phyloP scores from a whole-genome alignment of 2,888 invertebrate genomes.

The Euproctis similis region DNA sequence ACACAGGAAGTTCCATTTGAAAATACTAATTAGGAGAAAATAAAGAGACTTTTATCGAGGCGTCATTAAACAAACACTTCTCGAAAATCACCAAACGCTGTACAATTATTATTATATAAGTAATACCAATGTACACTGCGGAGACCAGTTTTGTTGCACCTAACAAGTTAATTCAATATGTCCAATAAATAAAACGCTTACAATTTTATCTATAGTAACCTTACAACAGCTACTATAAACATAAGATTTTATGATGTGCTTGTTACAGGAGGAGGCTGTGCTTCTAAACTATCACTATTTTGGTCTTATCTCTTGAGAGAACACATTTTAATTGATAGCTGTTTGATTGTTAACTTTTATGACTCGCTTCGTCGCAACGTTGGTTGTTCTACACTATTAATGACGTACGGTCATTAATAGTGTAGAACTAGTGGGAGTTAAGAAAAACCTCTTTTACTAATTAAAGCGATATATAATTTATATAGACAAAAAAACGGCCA shows the following conservation, averaged over 20 bases:
- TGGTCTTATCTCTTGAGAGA: constrained; percentile 17
- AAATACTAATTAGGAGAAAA: too few species aligned
- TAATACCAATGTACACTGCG: constrained; percentile 16
- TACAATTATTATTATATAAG: constrained; percentile 14
- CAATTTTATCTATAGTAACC: constrained; percentile 46
- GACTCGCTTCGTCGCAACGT: constrained; percentile 8
- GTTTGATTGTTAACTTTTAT: constrained; percentile 17
- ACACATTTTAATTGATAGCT: constrained; percentile 19
- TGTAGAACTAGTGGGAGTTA: too few species aligned
- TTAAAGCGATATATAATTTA: too few species aligned
- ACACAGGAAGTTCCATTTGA: too few species aligned
- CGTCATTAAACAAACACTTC: too few species aligned
- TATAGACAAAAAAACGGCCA: too few species aligned
- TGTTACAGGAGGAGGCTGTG: too few species aligned
- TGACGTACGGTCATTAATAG: too few species aligned
- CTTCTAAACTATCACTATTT: constrained; percentile 15
- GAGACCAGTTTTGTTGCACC: constrained; percentile 16
- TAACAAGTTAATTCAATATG: constrained; percentile 23
- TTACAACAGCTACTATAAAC: constrained; percentile 37
- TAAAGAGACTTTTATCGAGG: too few species aligned
- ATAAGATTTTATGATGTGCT: constrained; percentile 30
- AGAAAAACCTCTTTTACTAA: too few species aligned
- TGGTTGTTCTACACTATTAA: background rate
- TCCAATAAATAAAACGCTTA: constrained; percentile 48
- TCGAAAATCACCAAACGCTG: too few species aligned